Evolutionary conservation across 2,888 invertebrate genomes (phyloP).

Genomic region (Calliphora vomitoria): DNA sequence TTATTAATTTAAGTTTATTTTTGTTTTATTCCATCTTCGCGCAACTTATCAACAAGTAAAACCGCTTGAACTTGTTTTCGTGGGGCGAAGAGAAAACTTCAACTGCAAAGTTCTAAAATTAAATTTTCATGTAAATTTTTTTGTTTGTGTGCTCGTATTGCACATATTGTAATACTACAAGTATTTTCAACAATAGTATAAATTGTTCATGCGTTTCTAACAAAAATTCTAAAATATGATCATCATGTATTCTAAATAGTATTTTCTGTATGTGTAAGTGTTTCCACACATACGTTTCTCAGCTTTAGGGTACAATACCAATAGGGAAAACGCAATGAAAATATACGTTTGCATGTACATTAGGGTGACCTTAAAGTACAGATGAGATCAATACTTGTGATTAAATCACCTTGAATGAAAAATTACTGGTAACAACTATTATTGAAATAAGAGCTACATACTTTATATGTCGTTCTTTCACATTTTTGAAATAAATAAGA

Average conservation of each 20-base stretch:
- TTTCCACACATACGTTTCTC: not conserved
- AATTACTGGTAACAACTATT: too few relatives aligned
- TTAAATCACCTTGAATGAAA: too few relatives aligned
- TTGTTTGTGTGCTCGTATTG: slow-evolving; percentile 75
- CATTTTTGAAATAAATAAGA: too few relatives aligned
- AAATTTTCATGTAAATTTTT: slow-evolving; percentile 76
- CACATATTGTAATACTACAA: slow-evolving; percentile 33
- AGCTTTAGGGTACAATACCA: slow-evolving; percentile 4
- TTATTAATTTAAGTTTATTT: not conserved
- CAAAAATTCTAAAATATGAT: slow-evolving; percentile 45
- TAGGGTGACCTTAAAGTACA: too few relatives aligned
- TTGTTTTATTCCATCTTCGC: not conserved
- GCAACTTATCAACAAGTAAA: slow-evolving; percentile 24
- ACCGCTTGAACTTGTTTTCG: slow-evolving; percentile 1
- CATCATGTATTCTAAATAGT: slow-evolving; percentile 15
- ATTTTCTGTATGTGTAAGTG: not conserved
- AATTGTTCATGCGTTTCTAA: slow-evolving; percentile 41
- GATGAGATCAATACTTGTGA: too few relatives aligned
- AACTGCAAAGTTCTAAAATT: slow-evolving; percentile 60
- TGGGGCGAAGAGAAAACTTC: not conserved
- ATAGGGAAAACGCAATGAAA: slow-evolving; percentile 18
- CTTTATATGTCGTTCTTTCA: too few relatives aligned
- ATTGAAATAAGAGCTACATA: too few relatives aligned
- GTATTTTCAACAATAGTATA: slow-evolving; percentile 28
- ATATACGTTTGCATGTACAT: not conserved